Base-by-base conservation (phyloP, 2,888 invertebrate species). In the Nineta flava region DNA sequence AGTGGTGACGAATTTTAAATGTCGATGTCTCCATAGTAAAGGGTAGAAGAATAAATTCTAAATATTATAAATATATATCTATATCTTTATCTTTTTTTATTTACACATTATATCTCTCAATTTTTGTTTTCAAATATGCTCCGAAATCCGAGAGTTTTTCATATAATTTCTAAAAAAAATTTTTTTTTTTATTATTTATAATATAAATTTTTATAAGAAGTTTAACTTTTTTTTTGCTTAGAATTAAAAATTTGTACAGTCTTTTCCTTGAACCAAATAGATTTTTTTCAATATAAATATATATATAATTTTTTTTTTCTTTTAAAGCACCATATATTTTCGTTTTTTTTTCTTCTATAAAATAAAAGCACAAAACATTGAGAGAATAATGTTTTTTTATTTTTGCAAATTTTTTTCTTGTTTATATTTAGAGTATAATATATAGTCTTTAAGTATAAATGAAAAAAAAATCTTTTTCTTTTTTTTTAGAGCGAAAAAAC, bases 401-500 rank as follows among this genome's bases (percentile, higher is more conserved):
- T 35, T 4, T 38, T 38, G 5, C 32, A 32, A 32, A 32, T 9
- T 10, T 9, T n/a, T 32, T 32, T 32, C 32, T 32, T 7, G 9
- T 32, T 32, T 38, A 13, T 38, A 38, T 38, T 38, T 38, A 38
- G 15, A 38, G 38, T 38, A 26, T 26, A 26, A 26, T 26, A 26
- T 26, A 26, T 3, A 26, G 26, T 26, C 26, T 26, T 26, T 26
- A 26, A 26, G 7, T 26, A 26, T 26, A 26, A 26, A 26, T 26
- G 26, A 26, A 26, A 26, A 26, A 7, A 6, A 26, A 26, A 19
- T 4, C 5, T 19, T 19, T 19, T 19, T 19, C 5, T 4, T 19
- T 26, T 26, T 26, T 26, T 26, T 26, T 26, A 38, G 38, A 38
- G 38, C 38, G 15, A 38, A 38, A n/a, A 49, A 49, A 35, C 44